phyloP scores from a whole-genome alignment of 2,888 invertebrate species.

The Drosophila mayaguana region DNA sequence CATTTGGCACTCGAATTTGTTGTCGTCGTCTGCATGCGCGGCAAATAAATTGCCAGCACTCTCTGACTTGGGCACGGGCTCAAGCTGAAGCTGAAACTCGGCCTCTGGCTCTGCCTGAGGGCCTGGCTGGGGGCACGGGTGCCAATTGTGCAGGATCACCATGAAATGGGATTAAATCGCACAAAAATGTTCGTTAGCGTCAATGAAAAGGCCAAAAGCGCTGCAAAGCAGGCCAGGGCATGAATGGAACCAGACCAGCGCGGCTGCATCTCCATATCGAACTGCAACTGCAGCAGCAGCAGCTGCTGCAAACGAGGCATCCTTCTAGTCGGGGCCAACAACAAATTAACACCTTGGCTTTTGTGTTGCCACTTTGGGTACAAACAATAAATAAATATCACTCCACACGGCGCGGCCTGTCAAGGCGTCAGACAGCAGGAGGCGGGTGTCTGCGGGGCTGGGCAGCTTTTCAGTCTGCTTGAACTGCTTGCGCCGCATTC shows the following conservation, averaged over 20 bases:
- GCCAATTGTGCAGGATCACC: slow-evolving; percentile 81
- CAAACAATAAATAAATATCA: slow-evolving; percentile 83
- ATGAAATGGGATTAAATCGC: slow-evolving; percentile 85
- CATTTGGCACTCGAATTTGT: slow-evolving; percentile 81
- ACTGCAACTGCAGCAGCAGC: slow-evolving; percentile 19
- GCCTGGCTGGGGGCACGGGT: slow-evolving; percentile 40
- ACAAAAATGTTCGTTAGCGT: slow-evolving; percentile 83
- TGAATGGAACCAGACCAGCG: slow-evolving; percentile 60
- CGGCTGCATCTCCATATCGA: slow-evolving; percentile 59
- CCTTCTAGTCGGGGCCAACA: slow-evolving; percentile 65
- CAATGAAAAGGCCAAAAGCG: slow-evolving; percentile 78
- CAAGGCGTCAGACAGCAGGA: slow-evolving; percentile 29
- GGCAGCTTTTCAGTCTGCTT: slow-evolving; percentile 6
- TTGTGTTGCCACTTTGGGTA: slow-evolving; percentile 80
- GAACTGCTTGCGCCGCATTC: slow-evolving; percentile 47
- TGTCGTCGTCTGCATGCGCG: slow-evolving; percentile 74
- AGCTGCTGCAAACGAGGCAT: slow-evolving; percentile 48
- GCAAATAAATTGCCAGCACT: slow-evolving; percentile 76
- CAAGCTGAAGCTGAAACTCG: slow-evolving; percentile 4
- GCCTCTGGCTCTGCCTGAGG: slow-evolving; percentile 9
- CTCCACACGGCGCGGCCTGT: slow-evolving; percentile 70
- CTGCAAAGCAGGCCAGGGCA: slow-evolving; percentile 46
- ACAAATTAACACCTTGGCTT: slow-evolving; percentile 83
- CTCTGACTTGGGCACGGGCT: slow-evolving; percentile 45
- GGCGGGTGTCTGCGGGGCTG: not conserved